phyloP scores from a whole-genome alignment of 1,140 invertebrate species.

The Neomicropteryx cornuta region DNA sequence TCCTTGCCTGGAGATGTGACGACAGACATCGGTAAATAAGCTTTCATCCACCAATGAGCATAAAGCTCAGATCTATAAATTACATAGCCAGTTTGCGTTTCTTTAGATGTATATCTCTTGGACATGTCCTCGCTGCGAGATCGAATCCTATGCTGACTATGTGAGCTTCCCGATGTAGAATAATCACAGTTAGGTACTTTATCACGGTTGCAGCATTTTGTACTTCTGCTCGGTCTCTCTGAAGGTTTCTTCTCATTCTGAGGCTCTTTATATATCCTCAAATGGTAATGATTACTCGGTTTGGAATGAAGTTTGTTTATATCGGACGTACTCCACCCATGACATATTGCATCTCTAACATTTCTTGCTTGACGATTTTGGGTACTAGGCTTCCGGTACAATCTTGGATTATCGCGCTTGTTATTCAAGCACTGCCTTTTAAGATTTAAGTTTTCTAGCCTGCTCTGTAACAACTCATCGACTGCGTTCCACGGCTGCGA shows the following conservation, averaged over 20 bases:
- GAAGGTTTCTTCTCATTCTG: too few relatives aligned
- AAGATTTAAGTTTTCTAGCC: slow-evolving; percentile 20
- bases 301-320: slow-evolving; percentile 35
- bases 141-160: slow-evolving; percentile 13
- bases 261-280: slow-evolving; percentile 39
- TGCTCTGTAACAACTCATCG: too few relatives aligned
- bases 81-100: slow-evolving; percentile 27
- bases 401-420: slow-evolving; percentile 3
- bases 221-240: slow-evolving; percentile 10
- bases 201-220: slow-evolving; percentile 11
- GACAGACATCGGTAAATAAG: slow-evolving; percentile 57
- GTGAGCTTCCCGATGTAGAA: slow-evolving; percentile 2
- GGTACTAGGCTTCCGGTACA: slow-evolving; percentile 34
- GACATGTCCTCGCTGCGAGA: slow-evolving; percentile 36
- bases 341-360: slow-evolving; percentile 30
- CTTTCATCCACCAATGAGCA: slow-evolving; percentile 87
- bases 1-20: slow-evolving; percentile 52
- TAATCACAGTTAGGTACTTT: not conserved
- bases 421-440: not conserved
- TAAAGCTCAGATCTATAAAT: slow-evolving; percentile 73
- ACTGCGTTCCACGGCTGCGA: too few relatives aligned
- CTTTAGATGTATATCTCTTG: slow-evolving; percentile 24
- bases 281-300: slow-evolving; percentile 36
- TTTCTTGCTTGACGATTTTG: slow-evolving; percentile 34
- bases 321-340: slow-evolving; percentile 36